phyloP scores from a whole-genome alignment of 1,140 invertebrate species.

The Pogonomyrmex barbatus region DNA sequence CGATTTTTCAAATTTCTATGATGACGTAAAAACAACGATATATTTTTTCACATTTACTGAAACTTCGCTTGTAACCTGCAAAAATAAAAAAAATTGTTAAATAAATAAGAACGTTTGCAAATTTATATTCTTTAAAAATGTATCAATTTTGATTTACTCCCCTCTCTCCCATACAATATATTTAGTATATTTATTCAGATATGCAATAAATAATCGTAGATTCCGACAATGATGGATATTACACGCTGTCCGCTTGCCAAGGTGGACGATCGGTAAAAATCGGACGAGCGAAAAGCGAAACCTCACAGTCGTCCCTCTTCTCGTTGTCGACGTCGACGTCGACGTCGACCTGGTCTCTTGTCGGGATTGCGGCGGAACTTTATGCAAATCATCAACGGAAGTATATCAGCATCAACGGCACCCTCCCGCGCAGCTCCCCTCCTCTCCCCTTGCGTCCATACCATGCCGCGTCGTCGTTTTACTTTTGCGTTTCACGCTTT shows the following conservation, averaged over 20 bases:
- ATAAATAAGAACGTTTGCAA: too few relatives aligned
- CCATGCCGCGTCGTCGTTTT: constrained; percentile 60
- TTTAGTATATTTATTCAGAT: too few relatives aligned
- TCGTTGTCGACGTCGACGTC: constrained; percentile 46
- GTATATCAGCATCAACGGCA: constrained; percentile 63
- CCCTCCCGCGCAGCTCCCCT: not conserved
- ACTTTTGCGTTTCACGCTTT: constrained; percentile 70
- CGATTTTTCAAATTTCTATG: too few relatives aligned
- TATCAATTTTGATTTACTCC: too few relatives aligned
- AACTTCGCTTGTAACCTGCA: too few relatives aligned
- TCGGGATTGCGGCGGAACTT: constrained; percentile 49
- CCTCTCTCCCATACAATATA: too few relatives aligned
- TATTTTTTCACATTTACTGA: too few relatives aligned
- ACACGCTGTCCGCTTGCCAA: not conserved
- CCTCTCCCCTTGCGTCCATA: constrained; percentile 16
- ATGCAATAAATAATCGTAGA: not conserved
- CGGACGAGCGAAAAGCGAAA: constrained; percentile 18
- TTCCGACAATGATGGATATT: not conserved
- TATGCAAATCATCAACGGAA: constrained; percentile 66
- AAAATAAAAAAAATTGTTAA: too few relatives aligned
- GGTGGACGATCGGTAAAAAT: constrained; percentile 25
- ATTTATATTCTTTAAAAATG: too few relatives aligned
- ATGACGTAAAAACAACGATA: too few relatives aligned
- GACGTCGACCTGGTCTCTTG: constrained; percentile 42
- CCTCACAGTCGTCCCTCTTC: constrained; percentile 15